Evolutionary conservation across 1,140 invertebrate genomes (phyloP).

Genomic region (Heliconius hewitsoni): DNA sequence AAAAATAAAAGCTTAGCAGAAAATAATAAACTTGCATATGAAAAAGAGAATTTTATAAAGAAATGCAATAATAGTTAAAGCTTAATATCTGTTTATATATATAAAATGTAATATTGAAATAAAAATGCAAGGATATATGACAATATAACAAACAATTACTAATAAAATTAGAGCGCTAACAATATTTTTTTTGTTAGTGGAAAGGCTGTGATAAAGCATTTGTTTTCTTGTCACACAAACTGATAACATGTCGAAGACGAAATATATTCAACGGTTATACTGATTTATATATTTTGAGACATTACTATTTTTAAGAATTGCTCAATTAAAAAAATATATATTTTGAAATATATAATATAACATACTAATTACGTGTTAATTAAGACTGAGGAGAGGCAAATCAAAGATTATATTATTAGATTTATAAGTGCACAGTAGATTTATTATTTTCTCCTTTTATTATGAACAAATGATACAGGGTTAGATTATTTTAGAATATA

Average conservation of each 20-base stretch:
- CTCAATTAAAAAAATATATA: not conserved
- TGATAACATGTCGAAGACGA: not conserved
- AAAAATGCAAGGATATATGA: not conserved
- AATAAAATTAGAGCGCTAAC: not conserved
- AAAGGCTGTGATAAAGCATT: slow-evolving; percentile 23
- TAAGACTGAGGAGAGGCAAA: slow-evolving; percentile 16
- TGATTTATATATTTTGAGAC: not conserved
- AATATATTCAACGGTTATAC: not conserved
- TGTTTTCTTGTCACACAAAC: slow-evolving; percentile 14
- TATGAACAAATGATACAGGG: not conserved
- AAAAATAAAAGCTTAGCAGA: slow-evolving; percentile 52
- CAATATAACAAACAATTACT: not conserved
- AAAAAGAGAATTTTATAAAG: slow-evolving; percentile 67
- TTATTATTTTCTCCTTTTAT: not conserved
- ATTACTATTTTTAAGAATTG: not conserved
- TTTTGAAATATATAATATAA: not conserved
- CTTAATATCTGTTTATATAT: too few relatives aligned
- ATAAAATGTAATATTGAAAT: not conserved
- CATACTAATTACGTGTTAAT: not conserved
- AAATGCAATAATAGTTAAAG: slow-evolving; percentile 21
- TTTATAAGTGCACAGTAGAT: slow-evolving; percentile 12
- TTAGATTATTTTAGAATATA: slow-evolving; percentile 2
- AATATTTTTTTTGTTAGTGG: not conserved
- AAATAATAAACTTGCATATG: slow-evolving; percentile 61
- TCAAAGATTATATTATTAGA: slow-evolving; percentile 14